Conservation (phyloP, 1,140 invertebrate genomes). For the Chelonus insularis region DNA sequence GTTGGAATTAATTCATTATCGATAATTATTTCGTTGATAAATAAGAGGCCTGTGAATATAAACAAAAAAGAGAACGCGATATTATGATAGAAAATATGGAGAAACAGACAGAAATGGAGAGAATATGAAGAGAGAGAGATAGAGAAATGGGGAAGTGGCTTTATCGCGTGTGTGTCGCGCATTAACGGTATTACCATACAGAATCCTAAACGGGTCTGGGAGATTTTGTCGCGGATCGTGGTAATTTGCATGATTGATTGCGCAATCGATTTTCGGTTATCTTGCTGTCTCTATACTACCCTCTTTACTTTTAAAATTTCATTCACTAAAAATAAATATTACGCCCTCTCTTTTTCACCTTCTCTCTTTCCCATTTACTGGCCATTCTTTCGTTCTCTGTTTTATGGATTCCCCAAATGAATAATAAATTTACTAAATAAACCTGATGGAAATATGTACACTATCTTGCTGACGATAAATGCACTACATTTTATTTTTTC, state of each 20-base stretch:
- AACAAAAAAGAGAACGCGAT: background rate
- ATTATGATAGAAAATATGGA: background rate
- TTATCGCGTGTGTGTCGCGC: slow-evolving; percentile 38
- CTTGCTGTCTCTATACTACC: background rate
- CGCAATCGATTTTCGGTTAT: slow-evolving; percentile 31
- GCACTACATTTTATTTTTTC: slow-evolving; percentile 13
- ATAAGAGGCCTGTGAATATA: background rate
- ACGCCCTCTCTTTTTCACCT: background rate
- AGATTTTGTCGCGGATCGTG: slow-evolving; percentile 46
- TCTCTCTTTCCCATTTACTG: background rate
- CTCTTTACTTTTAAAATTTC: slow-evolving; percentile 16
- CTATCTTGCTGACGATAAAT: slow-evolving; percentile 6
- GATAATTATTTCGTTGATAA: too few species aligned
- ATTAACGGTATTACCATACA: slow-evolving; percentile 52
- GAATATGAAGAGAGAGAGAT: slow-evolving; percentile 26
- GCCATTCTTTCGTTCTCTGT: background rate
- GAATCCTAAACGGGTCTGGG: slow-evolving; percentile 47
- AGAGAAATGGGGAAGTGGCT: slow-evolving; percentile 27
- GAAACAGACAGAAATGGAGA: background rate
- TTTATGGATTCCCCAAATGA: slow-evolving; percentile 7
- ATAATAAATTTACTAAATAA: slow-evolving; percentile 22
- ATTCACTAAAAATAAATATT: slow-evolving; percentile 20
- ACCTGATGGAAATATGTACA: background rate
- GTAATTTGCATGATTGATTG: slow-evolving; percentile 57
- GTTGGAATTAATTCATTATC: too few species aligned